Conservation (phyloP, 2,888 invertebrate species). For the Hanleya hanleyi region DNA sequence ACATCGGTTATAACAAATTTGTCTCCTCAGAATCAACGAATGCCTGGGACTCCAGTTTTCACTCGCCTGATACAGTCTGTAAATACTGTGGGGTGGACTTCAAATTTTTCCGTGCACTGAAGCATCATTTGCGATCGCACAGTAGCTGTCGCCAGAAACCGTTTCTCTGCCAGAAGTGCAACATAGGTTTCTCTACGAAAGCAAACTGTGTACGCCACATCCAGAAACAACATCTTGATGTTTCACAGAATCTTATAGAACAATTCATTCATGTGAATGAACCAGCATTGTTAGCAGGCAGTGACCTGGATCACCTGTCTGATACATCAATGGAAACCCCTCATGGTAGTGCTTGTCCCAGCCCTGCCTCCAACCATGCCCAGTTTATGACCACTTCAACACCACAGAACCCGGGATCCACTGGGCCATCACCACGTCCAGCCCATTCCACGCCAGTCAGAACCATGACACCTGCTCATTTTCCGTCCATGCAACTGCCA, state of each 20-base stretch:
- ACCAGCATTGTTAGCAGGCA: background rate
- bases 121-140: slow-evolving; percentile 72
- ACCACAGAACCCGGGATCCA: background rate
- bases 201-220: slow-evolving; percentile 73
- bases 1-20: slow-evolving; percentile 77
- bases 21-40: slow-evolving; percentile 41
- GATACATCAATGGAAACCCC: background rate
- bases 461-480: background rate
- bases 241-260: slow-evolving; percentile 55
- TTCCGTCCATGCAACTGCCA: background rate
- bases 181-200: slow-evolving; percentile 71
- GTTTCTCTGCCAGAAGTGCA: slow-evolving; percentile 71
- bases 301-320: slow-evolving; percentile 18
- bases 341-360: background rate
- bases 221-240: slow-evolving; percentile 71
- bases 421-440: background rate
- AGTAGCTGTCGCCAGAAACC: slow-evolving; percentile 71
- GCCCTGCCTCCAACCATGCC: background rate
- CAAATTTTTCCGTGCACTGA: slow-evolving; percentile 71
- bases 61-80: slow-evolving; percentile 72
- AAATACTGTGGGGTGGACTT: slow-evolving; percentile 74
- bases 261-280: slow-evolving; percentile 55
- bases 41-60: slow-evolving; percentile 45
- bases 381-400: background rate
- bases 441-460: background rate